Percentiles rank a stretch among this genome's conserved stretches.
phyloP scores from a whole-genome alignment of 1,140 invertebrate species.

The Lepidotrigona ventralis region DNA sequence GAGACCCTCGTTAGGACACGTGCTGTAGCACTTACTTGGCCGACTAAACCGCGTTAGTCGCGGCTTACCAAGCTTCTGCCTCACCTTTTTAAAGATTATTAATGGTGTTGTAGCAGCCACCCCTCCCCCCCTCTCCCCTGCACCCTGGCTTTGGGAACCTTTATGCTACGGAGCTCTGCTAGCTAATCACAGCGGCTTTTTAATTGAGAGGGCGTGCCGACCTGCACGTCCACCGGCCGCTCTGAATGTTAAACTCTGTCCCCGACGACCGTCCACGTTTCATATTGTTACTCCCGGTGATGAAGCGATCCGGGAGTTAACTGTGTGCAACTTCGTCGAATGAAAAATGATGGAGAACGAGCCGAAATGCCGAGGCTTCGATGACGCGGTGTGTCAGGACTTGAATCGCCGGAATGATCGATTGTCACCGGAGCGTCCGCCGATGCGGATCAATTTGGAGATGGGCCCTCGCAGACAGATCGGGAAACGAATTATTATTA shows the following conservation, averaged over 20 bases:
- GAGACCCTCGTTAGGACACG: conserved; percentile 63
- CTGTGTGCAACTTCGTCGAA: background rate
- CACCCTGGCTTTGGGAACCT: background rate
- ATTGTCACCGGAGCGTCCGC: no score
- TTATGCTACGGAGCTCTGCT: no score
- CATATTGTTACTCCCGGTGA: background rate
- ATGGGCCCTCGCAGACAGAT: no score
- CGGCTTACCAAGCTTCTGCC: conserved; percentile 28
- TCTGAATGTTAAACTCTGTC: background rate
- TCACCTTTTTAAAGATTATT: conserved; percentile 49
- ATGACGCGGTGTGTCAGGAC: no score
- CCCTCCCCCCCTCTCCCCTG: no score
- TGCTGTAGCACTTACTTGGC: conserved; percentile 48
- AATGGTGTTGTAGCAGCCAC: conserved; percentile 20
- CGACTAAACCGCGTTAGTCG: conserved; percentile 45
- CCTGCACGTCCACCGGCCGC: no score
- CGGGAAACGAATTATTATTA: no score
- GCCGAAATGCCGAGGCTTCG: no score
- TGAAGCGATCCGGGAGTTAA: background rate
- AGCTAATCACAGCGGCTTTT: conserved; percentile 12
- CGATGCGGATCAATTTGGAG: no score
- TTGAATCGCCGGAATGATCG: no score
- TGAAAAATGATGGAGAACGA: background rate
- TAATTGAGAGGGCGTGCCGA: conserved; percentile 22
- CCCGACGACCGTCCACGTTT: background rate